Evolutionary conservation across 2,797 vertebrate genomes (phyloP).

Genomic region (Buceros bicornis): DNA sequence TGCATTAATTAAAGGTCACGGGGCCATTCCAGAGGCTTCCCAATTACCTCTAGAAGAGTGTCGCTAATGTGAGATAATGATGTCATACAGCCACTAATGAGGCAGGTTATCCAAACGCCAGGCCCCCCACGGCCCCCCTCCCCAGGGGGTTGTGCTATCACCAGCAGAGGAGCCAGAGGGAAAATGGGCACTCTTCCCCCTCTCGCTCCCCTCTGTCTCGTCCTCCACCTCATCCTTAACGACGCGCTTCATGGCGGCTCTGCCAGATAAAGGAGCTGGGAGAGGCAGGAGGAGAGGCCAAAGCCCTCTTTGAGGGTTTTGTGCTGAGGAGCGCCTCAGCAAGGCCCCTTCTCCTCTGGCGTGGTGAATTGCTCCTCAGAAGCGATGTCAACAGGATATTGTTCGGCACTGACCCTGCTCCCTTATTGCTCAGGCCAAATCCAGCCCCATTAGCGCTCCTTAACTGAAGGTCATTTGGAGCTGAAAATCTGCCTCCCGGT

Average conservation of each 20-base stretch:
- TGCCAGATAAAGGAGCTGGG: neutral
- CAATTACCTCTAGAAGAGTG: constrained; percentile 73
- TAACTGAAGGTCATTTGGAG: constrained; percentile 87
- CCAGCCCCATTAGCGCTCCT: constrained; percentile 83
- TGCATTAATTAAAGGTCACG: constrained; percentile 72
- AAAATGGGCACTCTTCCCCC: neutral
- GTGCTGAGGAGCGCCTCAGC: neutral
- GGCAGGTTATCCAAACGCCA: constrained; percentile 52
- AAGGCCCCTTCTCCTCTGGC: neutral
- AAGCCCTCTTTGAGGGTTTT: neutral
- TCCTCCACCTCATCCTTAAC: neutral
- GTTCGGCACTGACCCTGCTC: constrained; percentile 77
- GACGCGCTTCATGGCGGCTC: neutral
- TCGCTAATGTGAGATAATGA: constrained; percentile 79
- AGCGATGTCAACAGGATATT: constrained; percentile 71
- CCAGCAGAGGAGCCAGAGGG: neutral
- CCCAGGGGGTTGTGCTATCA: neutral
- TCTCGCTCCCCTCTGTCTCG: neutral
- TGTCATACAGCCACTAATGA: constrained; percentile 72
- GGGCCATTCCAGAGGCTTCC: constrained; percentile 69
- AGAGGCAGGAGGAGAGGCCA: neutral
- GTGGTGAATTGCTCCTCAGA: neutral
- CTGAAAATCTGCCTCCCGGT: constrained; percentile 79
- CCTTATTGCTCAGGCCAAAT: constrained; percentile 80
- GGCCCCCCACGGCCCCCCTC: neutral